A percentile compares a stretch with the other conserved stretches of the same genome.
Evolutionary conservation across 2,113 vertebrate genomes (phyloP).

Genomic region (Heteronetta atricapilla): DNA sequence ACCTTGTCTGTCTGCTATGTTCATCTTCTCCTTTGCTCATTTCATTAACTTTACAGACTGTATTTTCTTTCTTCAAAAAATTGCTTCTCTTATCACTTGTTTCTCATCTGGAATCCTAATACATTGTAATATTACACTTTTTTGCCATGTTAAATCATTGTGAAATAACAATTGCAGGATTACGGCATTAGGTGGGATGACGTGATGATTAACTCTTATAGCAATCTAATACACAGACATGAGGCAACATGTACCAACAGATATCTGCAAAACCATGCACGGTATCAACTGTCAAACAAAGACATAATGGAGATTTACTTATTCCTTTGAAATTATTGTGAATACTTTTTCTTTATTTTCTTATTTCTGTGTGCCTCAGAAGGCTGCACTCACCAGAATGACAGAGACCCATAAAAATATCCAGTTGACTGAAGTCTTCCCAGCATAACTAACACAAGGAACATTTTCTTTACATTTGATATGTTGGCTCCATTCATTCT

Average conservation of each 20-base stretch:
- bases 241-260: background rate
- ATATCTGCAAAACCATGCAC: background rate
- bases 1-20: background rate
- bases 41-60: background rate
- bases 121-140: background rate
- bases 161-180: background rate
- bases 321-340: background rate
- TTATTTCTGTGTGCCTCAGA: background rate
- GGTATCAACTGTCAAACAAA: background rate
- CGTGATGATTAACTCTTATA: background rate
- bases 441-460: background rate
- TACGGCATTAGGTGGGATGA: background rate
- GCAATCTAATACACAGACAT: background rate
- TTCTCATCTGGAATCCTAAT: background rate
- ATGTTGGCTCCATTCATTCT: background rate
- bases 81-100: background rate
- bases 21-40: background rate
- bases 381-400: background rate
- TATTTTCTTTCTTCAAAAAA: background rate
- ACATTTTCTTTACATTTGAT: background rate
- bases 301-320: background rate
- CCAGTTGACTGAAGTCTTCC: background rate
- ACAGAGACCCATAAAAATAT: background rate
- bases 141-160: background rate
- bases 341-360: background rate